Base-by-base conservation (phyloP, 2,888 invertebrate genomes). In the Drosophila macrospina region DNA sequence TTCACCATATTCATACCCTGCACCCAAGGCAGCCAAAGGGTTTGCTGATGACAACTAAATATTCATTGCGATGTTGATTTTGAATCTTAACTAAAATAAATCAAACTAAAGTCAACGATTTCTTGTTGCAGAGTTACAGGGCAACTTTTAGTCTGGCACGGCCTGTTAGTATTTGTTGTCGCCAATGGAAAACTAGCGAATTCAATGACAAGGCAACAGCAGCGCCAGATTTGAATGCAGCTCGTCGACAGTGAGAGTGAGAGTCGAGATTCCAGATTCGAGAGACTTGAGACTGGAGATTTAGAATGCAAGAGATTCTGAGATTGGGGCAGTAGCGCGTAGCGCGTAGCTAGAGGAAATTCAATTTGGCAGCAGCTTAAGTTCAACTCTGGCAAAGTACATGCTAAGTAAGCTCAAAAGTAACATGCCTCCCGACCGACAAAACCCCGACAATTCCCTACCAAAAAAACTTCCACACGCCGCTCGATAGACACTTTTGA, bases 401-500 rank as follows among this genome's bases (percentile, higher is more conserved):
- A 88, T 84, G 75, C 78, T 83, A 83, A 83, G 83, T 88, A 83
- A 83, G 88, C 83, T 80, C 67, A 84, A 88, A 83, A 86, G 88
- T 74, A 88, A 86, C 86, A 79, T 74, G 74, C 63, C 34, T 4
- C 28, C n/a, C 24, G 4, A 16, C 42, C 15, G 7, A 44, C 52
- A 15, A 30, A 45, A 15, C 11, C 30, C 45, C 30, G 28, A 28
- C 41, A 30, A 28, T 30, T 16, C 41, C 16, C 16, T 7, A 30
- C 1, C n/a, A 5, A 34, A 20, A 44, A 64, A 63, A 68, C 74
- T 61, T 48, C 10, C 26, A 48, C 36, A 64, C 36, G 51, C 54
- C 65, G 34, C 44, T 47, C 60, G 50, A 68, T 71, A 85, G 72
- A 78, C 82, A 82, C 86, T 82, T 82, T 86, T 83, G 63, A 64